Conservation (phyloP, 1,140 invertebrate species). For the Nasonia longicornis region DNA sequence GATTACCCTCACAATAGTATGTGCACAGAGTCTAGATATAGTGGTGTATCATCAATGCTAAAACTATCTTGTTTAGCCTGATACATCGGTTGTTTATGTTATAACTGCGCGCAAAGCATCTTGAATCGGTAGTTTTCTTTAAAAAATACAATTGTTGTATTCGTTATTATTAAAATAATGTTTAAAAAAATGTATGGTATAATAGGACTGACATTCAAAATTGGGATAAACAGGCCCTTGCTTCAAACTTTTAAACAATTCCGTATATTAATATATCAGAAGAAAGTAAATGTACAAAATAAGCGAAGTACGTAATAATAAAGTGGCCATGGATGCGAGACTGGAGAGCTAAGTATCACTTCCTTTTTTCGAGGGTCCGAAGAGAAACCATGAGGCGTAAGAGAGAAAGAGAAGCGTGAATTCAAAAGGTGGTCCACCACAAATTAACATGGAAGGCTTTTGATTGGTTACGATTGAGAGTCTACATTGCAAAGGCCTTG, state of each 20-base stretch:
- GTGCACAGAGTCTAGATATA: no score
- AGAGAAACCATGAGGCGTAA: background rate
- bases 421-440: conserved; percentile 47
- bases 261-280: background rate
- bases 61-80: no score
- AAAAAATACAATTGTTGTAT: no score
- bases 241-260: no score
- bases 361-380: conserved; percentile 13
- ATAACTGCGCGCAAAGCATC: no score
- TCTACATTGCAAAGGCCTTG: conserved; percentile 62
- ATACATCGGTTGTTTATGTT: no score
- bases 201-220: background rate
- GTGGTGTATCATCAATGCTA: no score
- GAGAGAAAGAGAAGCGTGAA: conserved; percentile 41
- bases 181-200: background rate
- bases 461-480: conserved; percentile 60
- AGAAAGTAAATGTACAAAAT: background rate
- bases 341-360: conserved; percentile 18
- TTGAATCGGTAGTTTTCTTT: no score
- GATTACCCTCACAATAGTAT: no score
- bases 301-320: background rate
- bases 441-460: conserved; percentile 53
- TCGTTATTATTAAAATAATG: no score
- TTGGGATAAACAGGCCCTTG: background rate
- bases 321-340: background rate